These are phyloP conservation scores for Eclectus roratus DNA, from an alignment of 2,113 vertebrate species.

Conservation along the genomic window DNA sequence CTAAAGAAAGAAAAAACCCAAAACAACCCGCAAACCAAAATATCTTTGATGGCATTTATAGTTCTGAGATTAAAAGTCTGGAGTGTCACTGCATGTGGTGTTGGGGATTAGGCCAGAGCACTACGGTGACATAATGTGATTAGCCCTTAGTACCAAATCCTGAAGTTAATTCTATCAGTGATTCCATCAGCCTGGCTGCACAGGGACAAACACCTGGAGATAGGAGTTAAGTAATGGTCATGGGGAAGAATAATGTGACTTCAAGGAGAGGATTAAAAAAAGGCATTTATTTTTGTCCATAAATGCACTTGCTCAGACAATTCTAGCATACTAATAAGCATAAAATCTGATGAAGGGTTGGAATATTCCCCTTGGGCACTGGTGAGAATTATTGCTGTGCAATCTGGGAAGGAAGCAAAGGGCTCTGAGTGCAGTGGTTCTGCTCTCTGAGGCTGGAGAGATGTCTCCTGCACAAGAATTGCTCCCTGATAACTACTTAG, in stretches of 20 bases:
- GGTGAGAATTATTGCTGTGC: neutral
- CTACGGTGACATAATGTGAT: conserved; percentile 30
- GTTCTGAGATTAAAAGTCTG: neutral
- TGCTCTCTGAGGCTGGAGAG: neutral
- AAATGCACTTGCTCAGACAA: neutral
- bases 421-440: neutral
- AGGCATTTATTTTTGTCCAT: neutral
- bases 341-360: neutral
- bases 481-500: neutral
- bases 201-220: neutral
- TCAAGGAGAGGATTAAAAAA: neutral
- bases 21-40: neutral
- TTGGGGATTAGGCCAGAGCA: conserved; percentile 1
- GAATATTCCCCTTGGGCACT: neutral
- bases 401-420: neutral
- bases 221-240: neutral
- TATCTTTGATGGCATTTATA: conserved; percentile 12
- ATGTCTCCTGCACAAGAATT: neutral
- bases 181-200: neutral
- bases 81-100: neutral
- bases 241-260: neutral
- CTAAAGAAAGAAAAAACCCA: neutral
- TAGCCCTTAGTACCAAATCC: conserved; percentile 18
- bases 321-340: neutral
- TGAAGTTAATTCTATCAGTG: neutral